Evolutionary conservation across 2,888 invertebrate genomes (phyloP), one percentile per base, ranked within the genome.

Genomic region (Xanthia icteritia): DNA sequence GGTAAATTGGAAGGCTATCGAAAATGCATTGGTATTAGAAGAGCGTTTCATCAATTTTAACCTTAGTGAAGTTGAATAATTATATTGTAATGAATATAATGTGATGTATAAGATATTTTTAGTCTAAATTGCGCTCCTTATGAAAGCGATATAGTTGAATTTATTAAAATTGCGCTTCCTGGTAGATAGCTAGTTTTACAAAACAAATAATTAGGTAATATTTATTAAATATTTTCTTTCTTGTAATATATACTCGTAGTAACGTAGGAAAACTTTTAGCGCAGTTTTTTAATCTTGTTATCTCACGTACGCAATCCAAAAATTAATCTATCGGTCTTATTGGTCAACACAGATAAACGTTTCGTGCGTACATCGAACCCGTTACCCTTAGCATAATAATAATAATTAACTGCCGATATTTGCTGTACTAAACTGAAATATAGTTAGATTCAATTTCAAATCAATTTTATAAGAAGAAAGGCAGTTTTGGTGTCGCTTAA

Each of bases 1-100:
- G 76, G 83, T 81, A 88, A 91, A 90, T 91, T 87, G 90, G 90
- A 94, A 93, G 92, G 93, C 92, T 92, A 91, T 89, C 85, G 83
- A 87, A 91, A 93, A 93, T 93, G 94, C 93, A 95, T 91, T 90
- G 91, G 89, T 89, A 90, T 86, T 89, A 83, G 91, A 92, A 92
- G 90, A 89, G 91, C 90, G 92, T 93, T 94, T 91, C 91, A 92
- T 94, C 92, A 90, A 94, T 94, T 93, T 94, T 91, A 93, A 93
- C 92, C 48, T 51, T 58, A 61, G 31, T 56, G n/a, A 39, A 76
- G 5, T 48, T 54, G 58, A 73, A 79, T 74, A n/a, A n/a, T n/a
- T n/a, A 54, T 15, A 75, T 54, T 65, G 23, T 76, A 76, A 42
- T 54, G 3, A 20, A 51, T 63, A n/a, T 76, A 77, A 48, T 54